Percentiles rank a stretch among this genome's conserved stretches.
These are phyloP conservation scores for Heliconius ismenius DNA, from an alignment of 2,888 invertebrate genomes.

Conservation along the genomic window DNA sequence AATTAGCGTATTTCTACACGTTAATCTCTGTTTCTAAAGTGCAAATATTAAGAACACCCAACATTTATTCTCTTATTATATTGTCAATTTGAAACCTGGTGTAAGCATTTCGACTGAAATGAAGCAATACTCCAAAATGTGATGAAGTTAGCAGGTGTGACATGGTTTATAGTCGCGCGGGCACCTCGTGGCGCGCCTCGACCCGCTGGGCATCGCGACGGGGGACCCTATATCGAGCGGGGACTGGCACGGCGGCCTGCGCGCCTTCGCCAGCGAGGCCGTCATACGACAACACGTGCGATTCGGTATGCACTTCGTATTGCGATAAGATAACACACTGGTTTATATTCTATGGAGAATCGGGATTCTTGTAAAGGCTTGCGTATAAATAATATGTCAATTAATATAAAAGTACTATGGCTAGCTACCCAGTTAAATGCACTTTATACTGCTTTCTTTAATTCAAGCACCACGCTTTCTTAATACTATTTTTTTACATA, in stretches of 20 bases:
- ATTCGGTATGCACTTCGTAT: conserved; percentile 71
- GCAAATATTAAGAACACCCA: not conserved
- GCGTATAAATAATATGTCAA: not conserved
- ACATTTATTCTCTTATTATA: not conserved
- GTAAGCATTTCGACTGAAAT: not conserved
- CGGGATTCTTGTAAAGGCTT: not conserved
- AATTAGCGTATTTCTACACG: not conserved
- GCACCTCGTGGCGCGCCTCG: conserved; percentile 95
- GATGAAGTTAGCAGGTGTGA: not conserved
- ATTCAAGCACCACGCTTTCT: conserved; percentile 10
- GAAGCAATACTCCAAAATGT: not conserved
- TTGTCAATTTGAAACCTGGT: not conserved
- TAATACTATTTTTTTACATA: not conserved
- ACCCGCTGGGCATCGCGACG: conserved; percentile 94
- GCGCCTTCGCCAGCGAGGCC: conserved; percentile 78
- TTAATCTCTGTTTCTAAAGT: not conserved
- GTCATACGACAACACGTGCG: conserved; percentile 80
- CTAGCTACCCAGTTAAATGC: conserved; percentile 7
- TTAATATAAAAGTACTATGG: not conserved
- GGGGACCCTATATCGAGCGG: conserved; percentile 82
- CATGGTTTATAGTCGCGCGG: conserved; percentile 89
- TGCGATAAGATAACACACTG: conserved; percentile 31
- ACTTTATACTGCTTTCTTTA: conserved; percentile 3
- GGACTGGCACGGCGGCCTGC: conserved; percentile 77
- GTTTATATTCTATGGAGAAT: conserved; percentile 20